Percentiles rank a stretch among this genome's conserved stretches.
Evolutionary conservation across 2,113 vertebrate genomes (phyloP).

Genomic region (Diphyllodes magnificus): DNA sequence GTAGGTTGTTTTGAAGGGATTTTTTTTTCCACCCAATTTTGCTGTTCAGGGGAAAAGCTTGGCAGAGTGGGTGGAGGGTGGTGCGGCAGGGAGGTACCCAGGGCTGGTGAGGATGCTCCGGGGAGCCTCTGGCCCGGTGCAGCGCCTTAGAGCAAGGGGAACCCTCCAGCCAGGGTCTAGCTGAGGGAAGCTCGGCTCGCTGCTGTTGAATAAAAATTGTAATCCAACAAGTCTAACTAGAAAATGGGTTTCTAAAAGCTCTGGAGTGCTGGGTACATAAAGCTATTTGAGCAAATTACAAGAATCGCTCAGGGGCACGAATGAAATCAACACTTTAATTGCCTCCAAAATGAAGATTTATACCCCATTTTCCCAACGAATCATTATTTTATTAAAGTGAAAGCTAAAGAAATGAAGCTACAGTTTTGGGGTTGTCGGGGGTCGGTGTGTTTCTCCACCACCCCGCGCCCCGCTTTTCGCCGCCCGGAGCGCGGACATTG

Average conservation of each 20-base stretch:
- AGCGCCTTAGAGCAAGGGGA: neutral
- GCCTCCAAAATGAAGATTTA: conserved; percentile 94
- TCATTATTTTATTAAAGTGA: conserved; percentile 78
- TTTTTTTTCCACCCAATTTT: neutral
- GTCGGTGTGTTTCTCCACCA: neutral
- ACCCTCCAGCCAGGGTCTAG: neutral
- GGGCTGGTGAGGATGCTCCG: neutral
- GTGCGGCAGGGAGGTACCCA: neutral
- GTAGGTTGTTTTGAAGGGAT: neutral
- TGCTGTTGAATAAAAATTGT: conserved; percentile 71
- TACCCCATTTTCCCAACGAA: conserved; percentile 86
- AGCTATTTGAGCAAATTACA: conserved; percentile 90
- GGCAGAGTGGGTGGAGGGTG: neutral
- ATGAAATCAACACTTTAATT: conserved; percentile 96
- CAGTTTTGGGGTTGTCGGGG: neutral
- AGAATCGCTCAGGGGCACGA: conserved; percentile 87
- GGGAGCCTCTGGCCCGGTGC: neutral
- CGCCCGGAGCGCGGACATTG: neutral
- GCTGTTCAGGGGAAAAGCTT: neutral
- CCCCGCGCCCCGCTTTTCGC: rapidly evolving
- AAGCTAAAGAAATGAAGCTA: conserved; percentile 60
- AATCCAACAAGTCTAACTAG: conserved; percentile 83
- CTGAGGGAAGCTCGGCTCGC: conserved; percentile 14
- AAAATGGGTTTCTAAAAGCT: conserved; percentile 87
- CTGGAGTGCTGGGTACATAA: conserved; percentile 87